Conservation (phyloP, 2,113 vertebrate genomes). For the Salvator merianae region DNA sequence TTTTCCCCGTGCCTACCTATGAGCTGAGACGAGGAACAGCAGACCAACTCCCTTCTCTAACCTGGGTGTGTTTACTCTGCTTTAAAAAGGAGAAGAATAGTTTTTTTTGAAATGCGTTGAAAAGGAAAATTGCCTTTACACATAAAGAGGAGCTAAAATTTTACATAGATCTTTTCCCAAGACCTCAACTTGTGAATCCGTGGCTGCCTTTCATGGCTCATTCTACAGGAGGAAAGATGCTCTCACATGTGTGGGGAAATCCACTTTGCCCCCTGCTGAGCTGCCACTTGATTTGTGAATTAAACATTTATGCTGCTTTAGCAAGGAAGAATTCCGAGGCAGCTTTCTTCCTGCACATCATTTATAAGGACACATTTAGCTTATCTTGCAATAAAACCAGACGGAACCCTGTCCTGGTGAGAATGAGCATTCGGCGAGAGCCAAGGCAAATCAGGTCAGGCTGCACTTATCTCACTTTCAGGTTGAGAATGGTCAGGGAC, state of each 20-base stretch:
- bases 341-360: conserved; percentile 1
- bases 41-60: not conserved
- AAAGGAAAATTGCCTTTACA: conserved; percentile 7
- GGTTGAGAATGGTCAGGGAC: not conserved
- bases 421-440: not conserved
- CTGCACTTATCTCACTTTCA: too few species aligned
- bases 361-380: not conserved
- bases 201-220: conserved; percentile 18
- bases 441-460: not conserved
- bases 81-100: not conserved
- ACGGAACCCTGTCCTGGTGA: not conserved
- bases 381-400: not conserved
- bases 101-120: not conserved
- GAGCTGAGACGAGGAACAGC: not conserved
- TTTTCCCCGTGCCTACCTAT: not conserved
- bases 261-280: conserved; percentile 21
- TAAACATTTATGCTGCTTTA: conserved; percentile 31
- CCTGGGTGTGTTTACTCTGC: not conserved
- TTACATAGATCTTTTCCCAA: not conserved
- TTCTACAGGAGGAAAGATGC: conserved; percentile 3
- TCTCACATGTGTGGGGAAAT: conserved; percentile 21
- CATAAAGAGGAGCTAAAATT: not conserved
- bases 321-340: conserved; percentile 9
- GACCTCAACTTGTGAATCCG: conserved; percentile 4
- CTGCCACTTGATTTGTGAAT: conserved; percentile 26